Evolutionary conservation across 2,797 vertebrate species (phyloP), one percentile per base, ranked within the genome.

Genomic region (Spinibarbus caldwelli): DNA sequence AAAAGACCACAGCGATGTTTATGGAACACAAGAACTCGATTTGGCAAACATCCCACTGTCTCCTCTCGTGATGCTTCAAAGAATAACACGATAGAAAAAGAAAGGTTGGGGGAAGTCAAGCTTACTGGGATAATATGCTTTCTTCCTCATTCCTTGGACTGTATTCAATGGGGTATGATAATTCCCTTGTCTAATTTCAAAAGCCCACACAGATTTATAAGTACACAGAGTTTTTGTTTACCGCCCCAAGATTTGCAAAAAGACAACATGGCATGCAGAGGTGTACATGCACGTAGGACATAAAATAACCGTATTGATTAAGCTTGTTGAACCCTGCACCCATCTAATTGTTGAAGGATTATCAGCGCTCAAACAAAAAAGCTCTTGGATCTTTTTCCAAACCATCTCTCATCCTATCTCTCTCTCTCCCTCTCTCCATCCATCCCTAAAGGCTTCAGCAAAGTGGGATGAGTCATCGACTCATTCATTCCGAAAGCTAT

Each of bases 391-490:
- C 38, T 75, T 79, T 59, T 23, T 52, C 31, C 75, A 71, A 78
- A 70, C 38, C 43, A 59, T 64, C 78, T 84, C 77, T 72, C 71
- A 7, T 86, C 64, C 80, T 82, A 80, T 26, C 54, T 38, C 68
- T 59, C 78, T 49, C 45, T 21, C 78, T 23, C 62, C 21, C 59
- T 78, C 71, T 43, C 84, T 59, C 76, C 43, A 45, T 68, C 86
- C 83, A 84, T 86, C 87, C 70, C 82, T 82, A 70, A 59, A 80
- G 86, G 88, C 91, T 83, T 59, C 77, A 78, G 89, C 89, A 83
- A 90, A 86, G 86, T 85, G 88, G 88, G 92, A 93, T 94, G 93
- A 95, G 86, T 93, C 93, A 94, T 90, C 86, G 86, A 90, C 90
- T 90, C 90, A 88, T 89, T 93, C 92, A 91, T 91, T 94, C 89